These are phyloP conservation scores for Heliconius hewitsoni DNA, from an alignment of 1,140 invertebrate genomes.

Conservation along the genomic window DNA sequence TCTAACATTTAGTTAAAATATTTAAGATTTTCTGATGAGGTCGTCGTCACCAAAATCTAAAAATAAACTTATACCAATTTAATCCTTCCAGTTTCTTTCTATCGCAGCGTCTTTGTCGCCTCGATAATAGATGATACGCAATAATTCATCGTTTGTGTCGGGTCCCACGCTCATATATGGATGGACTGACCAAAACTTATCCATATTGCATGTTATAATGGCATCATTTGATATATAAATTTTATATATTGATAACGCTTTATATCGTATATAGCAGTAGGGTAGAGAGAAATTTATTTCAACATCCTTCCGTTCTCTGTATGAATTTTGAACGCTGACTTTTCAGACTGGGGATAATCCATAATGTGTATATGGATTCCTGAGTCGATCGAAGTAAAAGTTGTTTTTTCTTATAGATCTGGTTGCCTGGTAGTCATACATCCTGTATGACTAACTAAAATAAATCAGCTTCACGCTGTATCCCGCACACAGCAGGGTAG, in stretches of 20 bases:
- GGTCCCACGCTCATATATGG: slow-evolving; percentile 60
- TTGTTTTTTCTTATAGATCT: no score
- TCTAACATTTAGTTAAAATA: no score
- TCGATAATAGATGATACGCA: slow-evolving; percentile 74
- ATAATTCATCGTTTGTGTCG: slow-evolving; percentile 77
- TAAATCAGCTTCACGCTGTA: no score
- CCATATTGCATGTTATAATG: slow-evolving; percentile 1
- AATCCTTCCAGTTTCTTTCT: slow-evolving; percentile 9
- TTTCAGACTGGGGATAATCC: no score
- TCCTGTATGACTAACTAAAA: no score
- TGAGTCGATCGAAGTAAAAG: not conserved
- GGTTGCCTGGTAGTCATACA: not conserved
- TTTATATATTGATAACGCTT: not conserved
- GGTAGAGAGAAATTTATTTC: no score
- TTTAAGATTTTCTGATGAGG: no score
- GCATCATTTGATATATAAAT: not conserved
- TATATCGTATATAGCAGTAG: no score
- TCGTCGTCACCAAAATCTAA: not conserved
- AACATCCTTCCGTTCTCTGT: no score
- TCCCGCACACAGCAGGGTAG: no score
- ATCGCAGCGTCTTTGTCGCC: slow-evolving; percentile 49
- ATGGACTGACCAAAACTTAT: slow-evolving; percentile 30
- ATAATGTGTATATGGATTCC: no score
- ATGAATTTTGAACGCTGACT: no score
- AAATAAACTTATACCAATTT: not conserved